Evolutionary conservation across 2,888 invertebrate genomes (phyloP).

Genomic region (Deilephila porcellus): DNA sequence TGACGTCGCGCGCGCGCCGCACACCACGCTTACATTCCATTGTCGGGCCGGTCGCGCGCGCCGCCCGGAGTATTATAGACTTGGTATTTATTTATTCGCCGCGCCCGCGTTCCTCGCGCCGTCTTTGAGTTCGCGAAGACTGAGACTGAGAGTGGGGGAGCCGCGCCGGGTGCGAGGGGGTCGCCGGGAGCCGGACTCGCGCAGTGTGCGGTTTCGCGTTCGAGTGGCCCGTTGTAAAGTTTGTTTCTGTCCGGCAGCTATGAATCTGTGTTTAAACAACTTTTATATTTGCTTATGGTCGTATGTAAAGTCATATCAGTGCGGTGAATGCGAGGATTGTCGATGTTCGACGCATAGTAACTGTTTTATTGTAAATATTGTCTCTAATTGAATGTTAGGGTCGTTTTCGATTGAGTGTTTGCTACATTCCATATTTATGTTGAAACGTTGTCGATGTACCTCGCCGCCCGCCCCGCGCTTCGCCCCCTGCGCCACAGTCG

Average conservation of each 20-base stretch:
- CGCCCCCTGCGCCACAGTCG: slow-evolving; percentile 30
- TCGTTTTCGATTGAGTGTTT: slow-evolving; percentile 82
- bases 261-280: slow-evolving; percentile 83
- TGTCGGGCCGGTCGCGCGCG: slow-evolving; percentile 75
- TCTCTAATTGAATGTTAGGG: slow-evolving; percentile 81
- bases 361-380: slow-evolving; percentile 83
- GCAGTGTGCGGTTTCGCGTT: slow-evolving; percentile 78
- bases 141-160: slow-evolving; percentile 75
- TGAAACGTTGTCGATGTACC: slow-evolving; percentile 78
- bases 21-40: slow-evolving; percentile 84
- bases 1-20: slow-evolving; percentile 61
- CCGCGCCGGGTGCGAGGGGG: slow-evolving; percentile 53
- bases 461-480: slow-evolving; percentile 61
- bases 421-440: slow-evolving; percentile 85
- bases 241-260: slow-evolving; percentile 81
- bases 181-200: slow-evolving; percentile 72
- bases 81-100: slow-evolving; percentile 81
- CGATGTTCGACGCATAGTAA: slow-evolving; percentile 81
- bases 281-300: slow-evolving; percentile 81
- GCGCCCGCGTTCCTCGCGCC: slow-evolving; percentile 74
- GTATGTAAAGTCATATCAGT: slow-evolving; percentile 80
- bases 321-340: slow-evolving; percentile 77
- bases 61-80: slow-evolving; percentile 80
- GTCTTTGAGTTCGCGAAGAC: slow-evolving; percentile 80
- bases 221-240: slow-evolving; percentile 76